phyloP scores from a whole-genome alignment of 2,888 invertebrate species.

The Seladonia tumulorum region DNA sequence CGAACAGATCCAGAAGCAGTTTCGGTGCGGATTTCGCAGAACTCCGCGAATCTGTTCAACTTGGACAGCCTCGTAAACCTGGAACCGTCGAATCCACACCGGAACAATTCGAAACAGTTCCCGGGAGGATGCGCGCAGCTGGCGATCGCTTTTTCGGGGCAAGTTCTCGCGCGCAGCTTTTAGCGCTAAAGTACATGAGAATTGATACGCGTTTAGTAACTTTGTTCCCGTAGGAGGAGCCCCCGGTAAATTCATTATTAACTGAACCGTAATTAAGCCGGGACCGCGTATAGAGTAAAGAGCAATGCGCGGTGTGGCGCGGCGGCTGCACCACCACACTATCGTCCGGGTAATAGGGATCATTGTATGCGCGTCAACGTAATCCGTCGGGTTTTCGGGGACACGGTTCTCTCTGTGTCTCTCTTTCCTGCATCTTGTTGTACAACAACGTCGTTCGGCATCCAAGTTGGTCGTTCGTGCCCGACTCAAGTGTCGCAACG shows the following conservation, averaged over 20 bases:
- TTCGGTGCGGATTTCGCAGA: neutral
- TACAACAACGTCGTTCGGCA: neutral
- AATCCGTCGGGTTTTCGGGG: neutral
- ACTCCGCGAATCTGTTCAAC: neutral
- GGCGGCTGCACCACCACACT: neutral
- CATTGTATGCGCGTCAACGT: neutral
- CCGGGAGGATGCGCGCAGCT: neutral
- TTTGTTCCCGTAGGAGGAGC: slow-evolving; percentile 19
- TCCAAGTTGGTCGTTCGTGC: neutral
- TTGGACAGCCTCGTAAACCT: neutral
- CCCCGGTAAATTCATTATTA: slow-evolving; percentile 8
- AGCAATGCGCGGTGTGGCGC: neutral
- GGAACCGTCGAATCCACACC: neutral
- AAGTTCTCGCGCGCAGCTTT: neutral
- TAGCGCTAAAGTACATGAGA: neutral
- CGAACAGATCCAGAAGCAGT: neutral
- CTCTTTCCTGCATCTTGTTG: neutral
- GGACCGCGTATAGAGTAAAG: neutral
- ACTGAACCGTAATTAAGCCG: slow-evolving; percentile 14
- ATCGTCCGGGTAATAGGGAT: neutral
- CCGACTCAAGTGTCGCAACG: too few species aligned
- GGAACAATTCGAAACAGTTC: too few species aligned
- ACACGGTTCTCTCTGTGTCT: neutral
- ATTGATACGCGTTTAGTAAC: slow-evolving; percentile 16
- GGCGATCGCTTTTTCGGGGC: slow-evolving; percentile 1